Conservation (phyloP, 2,113 vertebrate species). For the Lagopus muta region DNA sequence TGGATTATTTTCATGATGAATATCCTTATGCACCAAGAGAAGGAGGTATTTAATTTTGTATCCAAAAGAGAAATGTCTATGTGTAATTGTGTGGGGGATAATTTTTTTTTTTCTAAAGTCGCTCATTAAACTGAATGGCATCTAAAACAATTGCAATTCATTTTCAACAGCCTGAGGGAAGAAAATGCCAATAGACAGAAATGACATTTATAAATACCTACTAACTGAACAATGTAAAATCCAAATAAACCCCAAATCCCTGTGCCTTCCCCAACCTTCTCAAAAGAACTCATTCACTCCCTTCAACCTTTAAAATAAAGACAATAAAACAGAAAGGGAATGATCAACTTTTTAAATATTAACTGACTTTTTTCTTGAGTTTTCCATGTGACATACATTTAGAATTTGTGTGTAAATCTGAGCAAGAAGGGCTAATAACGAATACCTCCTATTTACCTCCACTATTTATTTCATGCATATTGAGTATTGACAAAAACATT, state of each 20-base stretch:
- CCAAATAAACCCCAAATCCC: constrained; percentile 14
- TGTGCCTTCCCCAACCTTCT: neutral
- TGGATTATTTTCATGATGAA: constrained; percentile 33
- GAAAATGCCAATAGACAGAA: constrained; percentile 39
- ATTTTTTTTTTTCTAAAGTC: neutral
- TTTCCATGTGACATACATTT: constrained; percentile 4
- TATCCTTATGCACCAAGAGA: neutral
- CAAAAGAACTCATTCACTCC: neutral
- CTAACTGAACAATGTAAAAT: neutral
- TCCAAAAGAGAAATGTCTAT: constrained; percentile 22
- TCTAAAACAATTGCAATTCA: constrained; percentile 53
- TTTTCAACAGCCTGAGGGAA: constrained; percentile 25
- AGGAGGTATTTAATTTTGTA: constrained; percentile 38
- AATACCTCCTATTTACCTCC: neutral
- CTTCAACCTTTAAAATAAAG: constrained; percentile 30
- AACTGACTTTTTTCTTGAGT: neutral
- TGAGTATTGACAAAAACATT: neutral
- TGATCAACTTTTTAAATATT: neutral
- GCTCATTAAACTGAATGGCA: constrained; percentile 39
- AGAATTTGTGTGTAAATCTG: neutral
- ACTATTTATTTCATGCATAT: neutral
- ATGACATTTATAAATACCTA: constrained; percentile 56
- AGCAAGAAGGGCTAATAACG: neutral
- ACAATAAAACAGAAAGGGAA: constrained; percentile 17
- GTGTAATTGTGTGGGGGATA: neutral